Percentiles rank a stretch among this genome's conserved stretches.
phyloP scores from a whole-genome alignment of 1,140 invertebrate genomes.

The Solenopsis invicta region DNA sequence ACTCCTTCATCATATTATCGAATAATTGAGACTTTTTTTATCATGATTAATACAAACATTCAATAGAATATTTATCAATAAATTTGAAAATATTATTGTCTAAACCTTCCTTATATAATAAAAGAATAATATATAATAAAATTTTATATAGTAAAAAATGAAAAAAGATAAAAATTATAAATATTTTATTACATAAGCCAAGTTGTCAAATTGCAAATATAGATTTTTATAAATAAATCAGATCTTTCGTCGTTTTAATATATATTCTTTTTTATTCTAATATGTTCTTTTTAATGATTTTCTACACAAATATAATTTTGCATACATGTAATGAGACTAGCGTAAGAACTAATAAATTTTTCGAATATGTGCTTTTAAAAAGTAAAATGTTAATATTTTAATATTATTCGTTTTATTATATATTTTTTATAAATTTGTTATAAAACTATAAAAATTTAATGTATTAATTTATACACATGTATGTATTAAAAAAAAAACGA shows the following conservation, averaged over 20 bases:
- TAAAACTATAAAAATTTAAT: constrained; percentile 1
- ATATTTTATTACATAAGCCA: background rate
- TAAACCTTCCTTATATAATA: background rate
- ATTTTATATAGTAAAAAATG: too few species aligned
- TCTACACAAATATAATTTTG: background rate
- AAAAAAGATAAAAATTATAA: background rate
- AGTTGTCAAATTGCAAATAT: background rate
- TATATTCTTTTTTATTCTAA: too few species aligned
- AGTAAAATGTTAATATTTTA: background rate
- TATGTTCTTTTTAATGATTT: background rate
- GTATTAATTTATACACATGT: background rate
- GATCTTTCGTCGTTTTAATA: background rate
- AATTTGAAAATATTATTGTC: background rate
- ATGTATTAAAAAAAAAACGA: background rate
- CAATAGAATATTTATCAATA: background rate
- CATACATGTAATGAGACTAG: background rate
- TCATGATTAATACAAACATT: background rate
- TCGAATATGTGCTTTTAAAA: background rate
- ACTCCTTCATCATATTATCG: background rate
- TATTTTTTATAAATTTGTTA: background rate
- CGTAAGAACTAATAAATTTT: constrained; percentile 8
- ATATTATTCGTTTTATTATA: background rate
- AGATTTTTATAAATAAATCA: constrained; percentile 12
- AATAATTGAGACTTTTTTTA: background rate
- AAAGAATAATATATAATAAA: too few species aligned